phyloP scores from a whole-genome alignment of 2,113 vertebrate genomes.

The Crotalus helleri region DNA sequence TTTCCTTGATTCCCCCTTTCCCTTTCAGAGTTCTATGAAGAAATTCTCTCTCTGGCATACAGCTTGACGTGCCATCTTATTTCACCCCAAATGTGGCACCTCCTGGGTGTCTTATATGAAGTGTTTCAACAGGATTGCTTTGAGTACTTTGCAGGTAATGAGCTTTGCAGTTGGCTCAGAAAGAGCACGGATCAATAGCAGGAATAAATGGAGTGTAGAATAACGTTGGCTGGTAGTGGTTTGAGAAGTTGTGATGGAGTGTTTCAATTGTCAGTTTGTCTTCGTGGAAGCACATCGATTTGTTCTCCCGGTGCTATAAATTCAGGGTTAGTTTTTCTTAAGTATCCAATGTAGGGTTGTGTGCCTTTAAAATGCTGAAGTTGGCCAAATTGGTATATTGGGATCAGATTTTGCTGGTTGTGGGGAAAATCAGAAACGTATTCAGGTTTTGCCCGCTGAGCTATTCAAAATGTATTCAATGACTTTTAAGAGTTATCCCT shows the following conservation, averaged over 20 bases:
- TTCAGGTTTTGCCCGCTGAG: too few relatives aligned
- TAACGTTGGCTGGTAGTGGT: neutral
- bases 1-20: slow-evolving; percentile 9
- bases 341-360: neutral
- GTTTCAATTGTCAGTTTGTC: neutral
- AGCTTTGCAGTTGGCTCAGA: neutral
- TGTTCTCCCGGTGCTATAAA: neutral
- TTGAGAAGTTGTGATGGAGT: neutral
- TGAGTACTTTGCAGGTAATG: slow-evolving; percentile 92
- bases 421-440: too few relatives aligned
- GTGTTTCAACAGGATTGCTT: slow-evolving; percentile 95
- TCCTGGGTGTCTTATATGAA: slow-evolving; percentile 87
- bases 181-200: neutral
- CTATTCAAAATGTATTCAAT: neutral
- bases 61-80: slow-evolving; percentile 91
- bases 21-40: slow-evolving; percentile 92
- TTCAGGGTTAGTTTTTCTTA: neutral
- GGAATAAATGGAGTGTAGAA: neutral
- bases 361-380: neutral
- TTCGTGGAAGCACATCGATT: neutral
- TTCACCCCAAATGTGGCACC: slow-evolving; percentile 97
- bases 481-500: neutral
- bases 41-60: slow-evolving; percentile 92
- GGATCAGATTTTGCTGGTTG: neutral
- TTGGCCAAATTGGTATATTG: neutral